A percentile compares a stretch with the other conserved stretches of the same genome.
Conservation (phyloP, 2,113 vertebrate genomes). For the Panurus biarmicus region DNA sequence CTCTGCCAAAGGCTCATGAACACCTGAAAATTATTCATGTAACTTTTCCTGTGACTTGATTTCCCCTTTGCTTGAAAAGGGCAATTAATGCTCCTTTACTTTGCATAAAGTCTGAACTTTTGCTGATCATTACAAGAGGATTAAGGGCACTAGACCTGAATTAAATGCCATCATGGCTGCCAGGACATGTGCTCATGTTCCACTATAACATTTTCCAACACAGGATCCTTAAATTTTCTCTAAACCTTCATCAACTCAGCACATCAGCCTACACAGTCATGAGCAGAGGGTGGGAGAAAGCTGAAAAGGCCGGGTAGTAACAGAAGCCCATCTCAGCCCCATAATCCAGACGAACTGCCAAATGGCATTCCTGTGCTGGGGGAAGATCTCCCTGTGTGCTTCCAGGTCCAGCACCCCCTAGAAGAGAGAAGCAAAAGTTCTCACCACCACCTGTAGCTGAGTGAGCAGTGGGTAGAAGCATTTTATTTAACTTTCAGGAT, state of each 20-base stretch:
- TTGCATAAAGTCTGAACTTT: not conserved
- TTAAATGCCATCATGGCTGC: not conserved
- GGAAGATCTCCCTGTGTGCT: not conserved
- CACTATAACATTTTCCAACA: not conserved
- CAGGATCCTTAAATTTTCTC: not conserved
- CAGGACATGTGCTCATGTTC: not conserved
- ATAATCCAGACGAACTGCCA: not conserved
- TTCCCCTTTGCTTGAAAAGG: conserved; percentile 3
- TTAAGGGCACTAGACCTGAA: not conserved
- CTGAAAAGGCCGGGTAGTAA: not conserved
- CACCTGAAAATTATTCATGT: conserved; percentile 51
- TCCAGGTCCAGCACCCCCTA: not conserved
- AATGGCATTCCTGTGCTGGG: not conserved
- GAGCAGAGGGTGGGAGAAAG: not conserved
- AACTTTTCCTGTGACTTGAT: conserved; percentile 48
- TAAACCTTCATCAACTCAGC: not conserved
- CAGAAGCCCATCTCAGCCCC: not conserved
- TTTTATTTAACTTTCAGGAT: not conserved
- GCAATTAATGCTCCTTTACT: not conserved
- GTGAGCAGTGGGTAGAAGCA: not conserved
- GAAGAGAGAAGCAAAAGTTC: not conserved
- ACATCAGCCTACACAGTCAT: not conserved
- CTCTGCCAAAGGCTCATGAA: conserved; percentile 30
- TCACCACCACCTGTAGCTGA: not conserved
- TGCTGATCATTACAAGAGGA: not conserved